phyloP scores from a whole-genome alignment of 23 tunicate genomes.

The Phallusia fumigata region DNA sequence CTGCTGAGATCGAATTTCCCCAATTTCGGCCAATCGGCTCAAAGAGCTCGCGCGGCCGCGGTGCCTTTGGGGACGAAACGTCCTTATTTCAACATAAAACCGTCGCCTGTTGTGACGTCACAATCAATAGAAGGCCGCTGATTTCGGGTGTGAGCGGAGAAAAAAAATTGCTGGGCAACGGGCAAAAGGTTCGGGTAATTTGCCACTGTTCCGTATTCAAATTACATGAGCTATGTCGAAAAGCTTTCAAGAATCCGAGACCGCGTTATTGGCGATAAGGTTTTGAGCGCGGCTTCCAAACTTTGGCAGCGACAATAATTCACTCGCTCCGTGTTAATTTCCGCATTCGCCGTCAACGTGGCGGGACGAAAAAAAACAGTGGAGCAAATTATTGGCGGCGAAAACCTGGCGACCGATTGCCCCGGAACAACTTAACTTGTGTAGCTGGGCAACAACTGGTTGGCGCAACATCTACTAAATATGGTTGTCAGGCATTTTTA shows the following conservation, averaged over 20 bases:
- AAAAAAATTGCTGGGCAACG: background rate
- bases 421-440: background rate
- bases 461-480: background rate
- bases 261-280: background rate
- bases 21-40: conserved; percentile 10
- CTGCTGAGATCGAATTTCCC: background rate
- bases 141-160: background rate
- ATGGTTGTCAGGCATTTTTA: too few relatives aligned
- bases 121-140: background rate
- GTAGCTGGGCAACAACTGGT: background rate
- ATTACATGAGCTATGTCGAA: background rate
- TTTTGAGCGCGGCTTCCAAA: background rate
- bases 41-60: background rate
- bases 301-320: background rate
- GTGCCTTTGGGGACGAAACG: background rate
- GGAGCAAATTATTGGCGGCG: background rate
- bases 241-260: background rate
- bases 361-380: background rate
- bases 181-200: background rate
- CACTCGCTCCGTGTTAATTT: background rate
- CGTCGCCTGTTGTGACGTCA: conserved; percentile 6
- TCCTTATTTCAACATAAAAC: conserved; percentile 9
- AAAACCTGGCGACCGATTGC: conserved; percentile 6
- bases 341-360: background rate
- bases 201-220: background rate